Evolutionary conservation across 2,797 vertebrate genomes (phyloP).

Genomic region (Pseudochromis fuscus): DNA sequence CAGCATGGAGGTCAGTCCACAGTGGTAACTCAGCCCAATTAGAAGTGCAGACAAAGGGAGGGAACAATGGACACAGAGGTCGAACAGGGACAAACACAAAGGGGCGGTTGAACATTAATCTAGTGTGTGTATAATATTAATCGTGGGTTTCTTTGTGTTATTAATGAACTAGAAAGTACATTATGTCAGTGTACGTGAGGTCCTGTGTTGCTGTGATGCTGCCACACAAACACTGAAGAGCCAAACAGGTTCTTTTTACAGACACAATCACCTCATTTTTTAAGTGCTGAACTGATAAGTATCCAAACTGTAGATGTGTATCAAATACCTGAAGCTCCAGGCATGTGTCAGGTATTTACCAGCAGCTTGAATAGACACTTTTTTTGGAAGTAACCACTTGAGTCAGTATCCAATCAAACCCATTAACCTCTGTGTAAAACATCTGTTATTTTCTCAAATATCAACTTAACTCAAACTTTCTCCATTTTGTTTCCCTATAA

Average conservation of each 20-base stretch:
- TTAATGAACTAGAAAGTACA: slow-evolving; percentile 18
- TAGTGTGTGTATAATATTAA: slow-evolving; percentile 10
- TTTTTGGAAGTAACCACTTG: too few species aligned
- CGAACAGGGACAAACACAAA: slow-evolving; percentile 25
- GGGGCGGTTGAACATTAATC: neutral
- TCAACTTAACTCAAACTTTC: too few species aligned
- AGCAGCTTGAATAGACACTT: too few species aligned
- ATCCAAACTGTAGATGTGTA: too few species aligned
- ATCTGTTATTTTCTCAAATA: too few species aligned
- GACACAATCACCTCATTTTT: neutral
- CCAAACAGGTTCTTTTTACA: neutral
- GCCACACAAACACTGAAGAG: neutral
- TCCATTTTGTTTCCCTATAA: too few species aligned
- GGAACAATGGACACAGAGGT: slow-evolving; percentile 6
- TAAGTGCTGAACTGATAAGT: too few species aligned
- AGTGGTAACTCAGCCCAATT: slow-evolving; percentile 7
- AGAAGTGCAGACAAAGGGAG: slow-evolving; percentile 1
- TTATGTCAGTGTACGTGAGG: neutral
- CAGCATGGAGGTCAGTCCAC: slow-evolving; percentile 39
- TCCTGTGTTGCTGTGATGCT: neutral
- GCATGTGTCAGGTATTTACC: too few species aligned
- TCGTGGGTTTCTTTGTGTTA: slow-evolving; percentile 1
- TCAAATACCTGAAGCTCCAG: too few species aligned
- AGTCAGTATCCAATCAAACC: too few species aligned
- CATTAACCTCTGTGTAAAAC: too few species aligned